Evolutionary conservation across 2,113 vertebrate species (phyloP).

Genomic region (Neopipo cinnamomea): DNA sequence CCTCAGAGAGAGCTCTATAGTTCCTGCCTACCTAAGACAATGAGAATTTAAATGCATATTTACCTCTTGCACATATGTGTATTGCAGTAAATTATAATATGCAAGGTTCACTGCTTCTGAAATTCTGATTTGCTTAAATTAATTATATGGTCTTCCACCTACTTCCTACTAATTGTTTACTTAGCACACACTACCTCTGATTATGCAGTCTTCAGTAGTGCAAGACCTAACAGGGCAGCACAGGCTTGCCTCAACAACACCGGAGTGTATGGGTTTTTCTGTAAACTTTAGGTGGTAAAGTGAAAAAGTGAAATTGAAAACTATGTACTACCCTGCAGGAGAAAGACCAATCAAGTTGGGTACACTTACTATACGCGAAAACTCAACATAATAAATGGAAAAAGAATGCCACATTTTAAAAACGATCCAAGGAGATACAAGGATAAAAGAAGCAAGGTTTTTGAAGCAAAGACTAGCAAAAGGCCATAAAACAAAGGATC

Average conservation of each 20-base stretch:
- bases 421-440: neutral
- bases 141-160: neutral
- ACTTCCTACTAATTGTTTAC: neutral
- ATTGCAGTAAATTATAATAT: neutral
- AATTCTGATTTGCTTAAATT: neutral
- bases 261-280: neutral
- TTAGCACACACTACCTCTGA: neutral
- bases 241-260: neutral
- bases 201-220: neutral
- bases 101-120: neutral
- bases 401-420: neutral
- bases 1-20: neutral
- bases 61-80: rapidly evolving
- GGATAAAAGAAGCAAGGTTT: neutral
- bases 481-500: neutral
- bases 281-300: neutral
- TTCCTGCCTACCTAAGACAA: neutral
- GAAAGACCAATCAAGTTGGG: neutral
- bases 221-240: neutral
- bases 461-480: neutral
- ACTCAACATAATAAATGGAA: neutral
- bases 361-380: neutral
- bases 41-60: neutral
- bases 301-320: neutral
- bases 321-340: neutral